phyloP scores from a whole-genome alignment of 2,797 vertebrate genomes.

The Siniperca scherzeri region DNA sequence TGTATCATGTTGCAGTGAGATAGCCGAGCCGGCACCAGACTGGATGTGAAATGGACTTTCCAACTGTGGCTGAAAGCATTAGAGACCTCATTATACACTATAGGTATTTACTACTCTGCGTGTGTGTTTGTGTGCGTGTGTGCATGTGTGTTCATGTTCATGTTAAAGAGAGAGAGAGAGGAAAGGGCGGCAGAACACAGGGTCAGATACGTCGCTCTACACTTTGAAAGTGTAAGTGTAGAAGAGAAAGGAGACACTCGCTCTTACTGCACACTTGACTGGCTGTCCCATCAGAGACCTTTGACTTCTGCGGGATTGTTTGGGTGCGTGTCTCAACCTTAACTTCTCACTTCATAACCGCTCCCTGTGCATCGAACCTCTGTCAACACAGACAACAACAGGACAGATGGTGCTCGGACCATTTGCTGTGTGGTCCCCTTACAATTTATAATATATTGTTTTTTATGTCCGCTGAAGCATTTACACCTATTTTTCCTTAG shows the following conservation, averaged over 20 bases:
- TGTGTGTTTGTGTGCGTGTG: constrained; percentile 27
- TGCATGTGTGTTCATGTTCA: constrained; percentile 23
- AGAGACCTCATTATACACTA: constrained; percentile 70
- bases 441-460: background rate
- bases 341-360: constrained; percentile 14
- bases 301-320: constrained; percentile 18
- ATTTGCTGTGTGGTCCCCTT: background rate
- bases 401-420: background rate
- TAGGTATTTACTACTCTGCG: constrained; percentile 36
- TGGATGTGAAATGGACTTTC: constrained; percentile 70
- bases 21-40: constrained; percentile 58
- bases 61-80: constrained; percentile 66
- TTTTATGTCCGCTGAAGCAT: background rate
- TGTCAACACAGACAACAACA: constrained; percentile 16
- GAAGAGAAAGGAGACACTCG: constrained; percentile 20
- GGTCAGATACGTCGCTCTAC: background rate
- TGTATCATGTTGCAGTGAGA: constrained; percentile 68
- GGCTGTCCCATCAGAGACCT: constrained; percentile 36
- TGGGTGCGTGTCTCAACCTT: background rate
- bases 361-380: constrained; percentile 5
- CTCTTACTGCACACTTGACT: constrained; percentile 4
- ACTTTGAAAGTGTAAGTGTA: background rate
- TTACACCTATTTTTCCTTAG: background rate
- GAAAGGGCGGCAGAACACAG: background rate
- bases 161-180: constrained; percentile 1